Base-by-base conservation (phyloP, 2,888 invertebrate species). In the Lissocephala sabroskyi region DNA sequence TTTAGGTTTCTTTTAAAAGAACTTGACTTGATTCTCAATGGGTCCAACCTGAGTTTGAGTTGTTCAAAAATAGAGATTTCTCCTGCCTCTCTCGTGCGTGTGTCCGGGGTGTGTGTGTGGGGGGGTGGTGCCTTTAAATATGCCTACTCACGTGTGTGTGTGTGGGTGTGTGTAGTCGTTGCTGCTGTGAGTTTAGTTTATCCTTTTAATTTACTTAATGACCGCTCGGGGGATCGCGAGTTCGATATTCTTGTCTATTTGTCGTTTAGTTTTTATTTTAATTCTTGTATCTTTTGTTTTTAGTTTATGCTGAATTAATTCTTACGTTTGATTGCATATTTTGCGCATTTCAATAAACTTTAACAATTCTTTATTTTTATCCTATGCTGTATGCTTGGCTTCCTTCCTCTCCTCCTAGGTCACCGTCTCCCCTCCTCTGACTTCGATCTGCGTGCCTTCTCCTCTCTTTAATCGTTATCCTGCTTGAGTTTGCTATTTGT, bases 11-110 rank as follows among this genome's bases (percentile, higher is more conserved):
- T 16, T 74, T 61, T 74, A 64, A 74, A 58, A 58, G 59, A 56
- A 64, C 75, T 54, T 68, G 66, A 64, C 71, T 29, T 70, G 75
- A 70, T 70, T 74, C 74, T 74, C 57, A 70, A 70, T 74, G 71
- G 71, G 67, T 76, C 77, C 74, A 74, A 76, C 73, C 73, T 74
- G 73, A 74, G 73, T 76, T 74, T 74, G 77, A 76, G 71, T 76
- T 74, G 67, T 74, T 74, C 73, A 66, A 74, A 74, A 74, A 73
- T 70, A 61, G 73, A 60, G 59, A 42, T 51, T 42, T 11, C 10
- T 41, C 11, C 17, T 33, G 36, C 43, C 29, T 47, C 13, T 35
- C 11, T 30, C 46, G 46, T 49, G 49, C 41, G 30, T 52, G 10
- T 49, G 37, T 39, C 35, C 35, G 17, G 45, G 6, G 45, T 45